Evolutionary conservation across 2,797 vertebrate species (phyloP).

Genomic region (Strix occidentalis): DNA sequence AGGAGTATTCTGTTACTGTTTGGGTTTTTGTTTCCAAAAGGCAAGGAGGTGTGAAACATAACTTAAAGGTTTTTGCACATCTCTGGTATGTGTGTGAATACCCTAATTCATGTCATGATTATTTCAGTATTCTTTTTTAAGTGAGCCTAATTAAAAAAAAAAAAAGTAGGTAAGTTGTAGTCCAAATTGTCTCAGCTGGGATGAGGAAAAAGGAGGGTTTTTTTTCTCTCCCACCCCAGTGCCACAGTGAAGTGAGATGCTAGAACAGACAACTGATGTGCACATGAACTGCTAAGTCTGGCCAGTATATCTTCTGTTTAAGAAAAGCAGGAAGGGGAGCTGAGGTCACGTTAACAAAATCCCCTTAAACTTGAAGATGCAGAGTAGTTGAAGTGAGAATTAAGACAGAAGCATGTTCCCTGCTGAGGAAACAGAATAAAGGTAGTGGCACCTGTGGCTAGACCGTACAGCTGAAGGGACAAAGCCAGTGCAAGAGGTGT

Average conservation of each 20-base stretch:
- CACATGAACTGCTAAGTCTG: background rate
- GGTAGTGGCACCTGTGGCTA: too few species aligned
- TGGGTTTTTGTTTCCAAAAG: background rate
- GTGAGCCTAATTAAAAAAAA: background rate
- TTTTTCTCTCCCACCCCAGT: background rate
- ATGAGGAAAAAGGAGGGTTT: background rate
- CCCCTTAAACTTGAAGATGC: background rate
- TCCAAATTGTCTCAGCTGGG: background rate
- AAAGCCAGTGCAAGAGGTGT: background rate
- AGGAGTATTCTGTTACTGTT: background rate
- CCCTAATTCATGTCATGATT: background rate
- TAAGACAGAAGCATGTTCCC: background rate
- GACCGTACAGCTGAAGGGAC: background rate
- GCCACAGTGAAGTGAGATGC: background rate
- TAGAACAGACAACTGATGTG: background rate
- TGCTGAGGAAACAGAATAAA: background rate
- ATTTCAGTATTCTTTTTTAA: background rate
- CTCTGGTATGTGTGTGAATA: background rate
- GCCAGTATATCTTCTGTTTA: background rate
- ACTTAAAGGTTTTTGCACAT: background rate
- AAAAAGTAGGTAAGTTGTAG: background rate
- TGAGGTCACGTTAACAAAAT: background rate
- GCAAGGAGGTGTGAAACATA: accelerated
- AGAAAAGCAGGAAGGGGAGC: background rate
- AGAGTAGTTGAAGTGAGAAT: background rate